phyloP scores from a whole-genome alignment of 2,797 vertebrate species.

The Acanthurus lineatus region DNA sequence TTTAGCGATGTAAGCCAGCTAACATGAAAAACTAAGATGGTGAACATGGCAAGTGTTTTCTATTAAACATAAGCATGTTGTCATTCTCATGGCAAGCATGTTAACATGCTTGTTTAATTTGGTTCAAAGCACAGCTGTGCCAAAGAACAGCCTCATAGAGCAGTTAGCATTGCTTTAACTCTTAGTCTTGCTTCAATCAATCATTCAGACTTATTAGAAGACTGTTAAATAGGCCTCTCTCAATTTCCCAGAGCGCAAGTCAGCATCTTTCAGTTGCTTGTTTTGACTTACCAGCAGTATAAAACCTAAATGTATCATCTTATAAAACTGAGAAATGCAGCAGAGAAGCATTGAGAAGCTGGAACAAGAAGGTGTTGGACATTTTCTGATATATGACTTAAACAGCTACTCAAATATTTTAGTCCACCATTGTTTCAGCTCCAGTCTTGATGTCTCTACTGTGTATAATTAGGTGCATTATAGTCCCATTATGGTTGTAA shows the following conservation, averaged over 20 bases:
- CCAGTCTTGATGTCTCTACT: not conserved
- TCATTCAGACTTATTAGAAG: not conserved
- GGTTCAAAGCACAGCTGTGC: not conserved
- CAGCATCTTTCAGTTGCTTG: not conserved
- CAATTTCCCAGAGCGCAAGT: not conserved
- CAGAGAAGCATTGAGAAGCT: not conserved
- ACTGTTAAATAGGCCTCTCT: not conserved
- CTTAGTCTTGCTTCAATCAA: not conserved
- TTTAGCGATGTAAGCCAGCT: not conserved
- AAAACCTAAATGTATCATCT: not conserved
- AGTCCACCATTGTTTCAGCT: not conserved
- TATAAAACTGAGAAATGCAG: not conserved
- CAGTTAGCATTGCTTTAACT: not conserved
- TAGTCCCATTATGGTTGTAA: not conserved
- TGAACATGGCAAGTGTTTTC: not conserved
- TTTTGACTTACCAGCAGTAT: not conserved
- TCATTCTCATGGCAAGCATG: not conserved
- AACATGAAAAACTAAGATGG: not conserved
- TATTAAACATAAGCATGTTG: not conserved
- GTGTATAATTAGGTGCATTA: not conserved
- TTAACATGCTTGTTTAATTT: not conserved
- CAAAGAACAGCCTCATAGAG: not conserved
- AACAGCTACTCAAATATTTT: not conserved
- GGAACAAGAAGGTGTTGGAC: not conserved
- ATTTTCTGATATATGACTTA: conserved; percentile 1